Conservation (phyloP, 2,888 invertebrate genomes). For the Podabrus alpinus region DNA sequence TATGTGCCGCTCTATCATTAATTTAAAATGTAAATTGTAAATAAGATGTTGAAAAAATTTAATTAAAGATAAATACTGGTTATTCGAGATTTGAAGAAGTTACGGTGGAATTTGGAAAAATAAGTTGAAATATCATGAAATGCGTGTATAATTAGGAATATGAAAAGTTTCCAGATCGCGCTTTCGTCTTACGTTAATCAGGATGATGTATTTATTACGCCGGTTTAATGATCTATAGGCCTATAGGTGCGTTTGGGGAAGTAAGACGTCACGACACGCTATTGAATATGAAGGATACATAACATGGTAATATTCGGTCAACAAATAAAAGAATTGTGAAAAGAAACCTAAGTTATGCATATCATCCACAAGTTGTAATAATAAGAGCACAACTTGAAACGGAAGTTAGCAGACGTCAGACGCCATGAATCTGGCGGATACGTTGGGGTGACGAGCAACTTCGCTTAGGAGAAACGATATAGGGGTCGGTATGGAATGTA, state of each 20-base stretch:
- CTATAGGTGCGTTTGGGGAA: background rate
- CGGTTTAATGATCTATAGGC: background rate
- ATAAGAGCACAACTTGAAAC: constrained; percentile 23
- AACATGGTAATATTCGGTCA: background rate
- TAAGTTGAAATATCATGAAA: background rate
- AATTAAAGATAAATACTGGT: background rate
- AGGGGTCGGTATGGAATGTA: constrained; percentile 27
- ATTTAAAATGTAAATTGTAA: background rate
- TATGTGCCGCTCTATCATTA: background rate
- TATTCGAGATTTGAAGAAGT: background rate
- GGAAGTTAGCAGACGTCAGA: constrained; percentile 27
- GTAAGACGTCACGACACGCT: background rate
- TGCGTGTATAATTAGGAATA: background rate
- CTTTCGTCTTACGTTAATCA: too few species aligned
- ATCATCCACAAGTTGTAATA: constrained; percentile 6
- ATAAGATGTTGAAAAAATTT: background rate
- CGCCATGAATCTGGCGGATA: constrained; percentile 26
- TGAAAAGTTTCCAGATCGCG: too few species aligned
- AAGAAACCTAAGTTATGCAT: background rate
- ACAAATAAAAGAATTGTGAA: background rate
- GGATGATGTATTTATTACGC: too few species aligned
- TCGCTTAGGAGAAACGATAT: constrained; percentile 26
- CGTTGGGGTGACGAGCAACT: constrained; percentile 18
- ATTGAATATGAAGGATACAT: background rate
- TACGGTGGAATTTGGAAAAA: background rate